Evolutionary conservation across 1,140 invertebrate genomes (phyloP).

Genomic region (Hycleus cichorii): DNA sequence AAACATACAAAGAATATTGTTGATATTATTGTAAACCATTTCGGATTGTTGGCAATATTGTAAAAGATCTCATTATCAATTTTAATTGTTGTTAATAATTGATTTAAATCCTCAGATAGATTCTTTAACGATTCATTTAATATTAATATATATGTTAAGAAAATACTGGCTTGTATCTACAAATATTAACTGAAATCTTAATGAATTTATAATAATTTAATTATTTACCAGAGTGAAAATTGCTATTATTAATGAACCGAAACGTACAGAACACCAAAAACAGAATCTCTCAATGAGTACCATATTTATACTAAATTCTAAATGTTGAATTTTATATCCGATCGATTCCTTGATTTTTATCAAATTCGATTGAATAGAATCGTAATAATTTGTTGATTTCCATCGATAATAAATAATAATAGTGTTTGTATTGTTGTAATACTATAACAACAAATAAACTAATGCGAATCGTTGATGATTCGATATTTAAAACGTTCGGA

Average conservation of each 20-base stretch:
- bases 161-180: not conserved
- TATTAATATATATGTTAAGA: not conserved
- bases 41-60: constrained; percentile 1
- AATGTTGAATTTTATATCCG: too few species aligned
- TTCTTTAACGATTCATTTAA: not conserved
- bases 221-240: constrained; percentile 6
- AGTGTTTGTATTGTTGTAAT: too few species aligned
- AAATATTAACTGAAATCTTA: constrained; percentile 3
- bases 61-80: not conserved
- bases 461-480: too few species aligned
- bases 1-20: constrained; percentile 1
- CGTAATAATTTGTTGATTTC: too few species aligned
- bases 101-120: not conserved
- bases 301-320: not conserved
- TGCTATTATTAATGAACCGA: constrained; percentile 9
- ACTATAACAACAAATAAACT: too few species aligned
- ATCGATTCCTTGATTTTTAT: too few species aligned
- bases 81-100: not conserved
- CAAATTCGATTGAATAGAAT: too few species aligned
- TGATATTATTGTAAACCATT: not conserved
- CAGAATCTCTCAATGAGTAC: constrained; percentile 13
- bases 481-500: too few species aligned
- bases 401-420: too few species aligned
- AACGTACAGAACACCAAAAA: constrained; percentile 17
- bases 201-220: not conserved